Percentiles rank a stretch among this genome's conserved stretches.
Conservation (phyloP, 2,888 invertebrate genomes). For the Kryphioiulus occultus region DNA sequence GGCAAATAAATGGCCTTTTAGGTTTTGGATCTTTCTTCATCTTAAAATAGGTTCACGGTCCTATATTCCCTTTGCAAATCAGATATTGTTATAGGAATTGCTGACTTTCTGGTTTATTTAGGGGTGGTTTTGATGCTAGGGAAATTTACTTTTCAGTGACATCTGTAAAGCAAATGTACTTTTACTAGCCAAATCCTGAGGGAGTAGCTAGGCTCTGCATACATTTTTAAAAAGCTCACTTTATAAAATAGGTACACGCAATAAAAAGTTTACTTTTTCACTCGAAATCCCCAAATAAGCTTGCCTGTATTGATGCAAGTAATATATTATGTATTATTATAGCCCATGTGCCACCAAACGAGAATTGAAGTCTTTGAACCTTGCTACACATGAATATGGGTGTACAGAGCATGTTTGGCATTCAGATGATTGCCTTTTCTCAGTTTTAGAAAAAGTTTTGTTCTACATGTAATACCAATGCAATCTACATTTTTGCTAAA, state of each 20-base stretch:
- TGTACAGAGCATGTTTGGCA: too few species aligned
- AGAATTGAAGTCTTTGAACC: too few species aligned
- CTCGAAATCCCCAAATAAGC: conserved; percentile 9
- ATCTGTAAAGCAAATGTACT: conserved; percentile 1
- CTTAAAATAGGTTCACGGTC: background rate
- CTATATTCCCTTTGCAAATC: background rate
- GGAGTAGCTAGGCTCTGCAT: background rate
- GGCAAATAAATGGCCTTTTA: background rate
- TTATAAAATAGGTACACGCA: conserved; percentile 17
- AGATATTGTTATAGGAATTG: background rate
- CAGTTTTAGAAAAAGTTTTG: too few species aligned
- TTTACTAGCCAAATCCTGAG: background rate
- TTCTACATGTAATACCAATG: too few species aligned
- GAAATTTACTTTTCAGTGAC: conserved; percentile 13
- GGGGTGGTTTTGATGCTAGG: background rate
- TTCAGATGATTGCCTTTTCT: too few species aligned
- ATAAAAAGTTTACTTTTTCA: conserved; percentile 2
- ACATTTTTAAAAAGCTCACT: conserved; percentile 10
- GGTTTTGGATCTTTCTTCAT: background rate
- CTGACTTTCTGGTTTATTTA: background rate
- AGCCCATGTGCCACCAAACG: background rate
- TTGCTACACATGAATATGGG: too few species aligned
- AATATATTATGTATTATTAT: conserved; percentile 5
- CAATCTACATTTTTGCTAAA: too few species aligned
- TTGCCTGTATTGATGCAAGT: background rate